Evolutionary conservation across 2,113 vertebrate species (phyloP), one percentile per base, ranked within the genome.

Genomic region (Takifugu bimaculatus): DNA sequence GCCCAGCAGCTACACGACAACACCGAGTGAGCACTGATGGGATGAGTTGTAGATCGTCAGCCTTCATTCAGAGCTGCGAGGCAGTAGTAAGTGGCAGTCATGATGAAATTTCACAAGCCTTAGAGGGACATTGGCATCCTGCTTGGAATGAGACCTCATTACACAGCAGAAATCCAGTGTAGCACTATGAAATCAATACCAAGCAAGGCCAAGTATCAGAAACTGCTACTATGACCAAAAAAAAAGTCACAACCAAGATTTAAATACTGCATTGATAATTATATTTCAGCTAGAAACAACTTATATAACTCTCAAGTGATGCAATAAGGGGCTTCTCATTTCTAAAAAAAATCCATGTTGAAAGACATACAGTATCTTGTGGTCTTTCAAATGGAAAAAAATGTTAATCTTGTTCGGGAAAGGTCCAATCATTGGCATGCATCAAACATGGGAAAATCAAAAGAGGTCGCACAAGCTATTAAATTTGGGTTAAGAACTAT

Each of bases 41-140:
- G 58, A 59, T 43, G 62, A n/a, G 45, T 1, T 15, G 13, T 48
- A 68, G 79, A 64, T 73, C 51, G 51, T 35, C 67, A 63, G 60
- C 64, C 68, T 71, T 86, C 73, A 54, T 61, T 74, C 75, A 66
- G 64, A n/a, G 77, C 76, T 66, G 57, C 53, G 10, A 42, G 81
- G 68, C 63, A 80, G 78, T 62, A 57, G 56, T 43, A 44, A 77
- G 67, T 74, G 67, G 64, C 70, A 35, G 69, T 74, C 76, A 61
- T 78, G 84, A 82, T 82, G 82, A 76, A 88, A 87, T 81, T 79
- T 82, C 78, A 85, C 69, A 67, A 62, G 72, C 78, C 81, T 75
- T 78, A 70, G 35, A 75, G 68, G 78, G 75, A 80, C 82, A 79
- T 86, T 87, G 87, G 80, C 60, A 62, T 81, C 88, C 78, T 75